Conservation (phyloP, 2,888 invertebrate genomes). For the Rhimphoctona megacephalus region DNA sequence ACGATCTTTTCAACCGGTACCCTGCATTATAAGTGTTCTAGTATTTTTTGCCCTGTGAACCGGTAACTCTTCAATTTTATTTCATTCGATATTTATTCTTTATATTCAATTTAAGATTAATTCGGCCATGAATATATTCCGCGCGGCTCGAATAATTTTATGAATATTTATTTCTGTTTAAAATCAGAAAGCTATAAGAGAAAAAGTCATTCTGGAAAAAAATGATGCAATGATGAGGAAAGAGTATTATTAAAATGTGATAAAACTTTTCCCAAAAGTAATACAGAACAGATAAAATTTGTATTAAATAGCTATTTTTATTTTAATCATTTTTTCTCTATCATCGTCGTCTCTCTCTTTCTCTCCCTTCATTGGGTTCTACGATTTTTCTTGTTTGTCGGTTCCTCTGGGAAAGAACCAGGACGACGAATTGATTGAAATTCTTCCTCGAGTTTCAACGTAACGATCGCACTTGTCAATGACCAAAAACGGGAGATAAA, state of each 20-base stretch:
- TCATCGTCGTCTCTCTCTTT: not conserved
- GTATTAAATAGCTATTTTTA: not conserved
- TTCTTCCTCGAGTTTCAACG: not conserved
- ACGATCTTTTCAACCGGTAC: constrained; percentile 20
- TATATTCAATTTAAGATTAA: not conserved
- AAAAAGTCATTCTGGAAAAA: not conserved
- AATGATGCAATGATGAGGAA: too few relatives aligned
- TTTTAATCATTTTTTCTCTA: not conserved
- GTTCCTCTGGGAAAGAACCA: not conserved
- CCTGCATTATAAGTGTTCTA: constrained; percentile 2
- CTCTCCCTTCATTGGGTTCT: not conserved
- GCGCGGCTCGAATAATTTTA: not conserved
- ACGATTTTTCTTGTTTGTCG: constrained; percentile 29
- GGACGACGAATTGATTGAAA: constrained; percentile 54
- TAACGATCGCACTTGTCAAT: constrained; percentile 20
- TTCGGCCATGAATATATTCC: too few relatives aligned
- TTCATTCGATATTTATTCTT: not conserved
- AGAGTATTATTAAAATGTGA: not conserved
- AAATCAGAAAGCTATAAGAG: not conserved
- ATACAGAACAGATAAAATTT: not conserved
- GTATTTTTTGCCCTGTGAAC: constrained; percentile 17
- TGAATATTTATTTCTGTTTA: not conserved
- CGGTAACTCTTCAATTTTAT: not conserved
- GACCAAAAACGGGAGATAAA: constrained; percentile 27
- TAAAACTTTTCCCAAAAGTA: not conserved